Evolutionary conservation across 2,888 invertebrate genomes (phyloP), one percentile per base, ranked within the genome.

Genomic region (Drosophila robusta): DNA sequence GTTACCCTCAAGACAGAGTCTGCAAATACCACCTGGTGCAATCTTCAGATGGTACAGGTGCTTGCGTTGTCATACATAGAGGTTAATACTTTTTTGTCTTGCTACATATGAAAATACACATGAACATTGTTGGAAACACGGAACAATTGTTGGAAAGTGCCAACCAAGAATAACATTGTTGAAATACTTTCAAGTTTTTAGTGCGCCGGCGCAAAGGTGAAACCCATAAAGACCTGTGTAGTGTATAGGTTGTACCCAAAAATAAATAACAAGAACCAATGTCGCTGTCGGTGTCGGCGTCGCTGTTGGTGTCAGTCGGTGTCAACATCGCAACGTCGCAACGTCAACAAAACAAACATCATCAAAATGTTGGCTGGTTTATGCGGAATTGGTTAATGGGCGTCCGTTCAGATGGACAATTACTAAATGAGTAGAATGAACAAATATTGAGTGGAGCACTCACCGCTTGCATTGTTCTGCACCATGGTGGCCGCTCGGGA

Each of bases 401-500:
- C 24, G 38, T 14, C 39, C 29, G 42, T 32, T 51, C 50, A 72
- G 60, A 55, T 49, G 46, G 44, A n/a, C 36, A 51, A 77, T 67
- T 47, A 62, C 44, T 38, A 44, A 63, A 41, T 60, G 39, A 51
- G 44, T n/a, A 29, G 34, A 4, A 26, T 36, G 36, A 32, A 22
- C 51, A 63, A 63, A 60, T 57, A 57, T 42, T 46, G 36, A 34
- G 18, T 36, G 16, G 22, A 8, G 8, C 86, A 87, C 91, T 89
- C 74, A 92, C 92, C 92, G 78, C 90, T 91, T 63, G 91, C 89
- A 80, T 95, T 95, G 75, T 95, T 96, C 92, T 96, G 96, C 82
- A 97, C 95, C 97, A 97, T 97, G 22, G 97, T 97, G 22, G 97
- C 97, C 69, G 97, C 97, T 89, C 97, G 94, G 79, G 97, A 97